phyloP scores from a whole-genome alignment of 2,888 invertebrate species.

The Sarcophaga carnaria region DNA sequence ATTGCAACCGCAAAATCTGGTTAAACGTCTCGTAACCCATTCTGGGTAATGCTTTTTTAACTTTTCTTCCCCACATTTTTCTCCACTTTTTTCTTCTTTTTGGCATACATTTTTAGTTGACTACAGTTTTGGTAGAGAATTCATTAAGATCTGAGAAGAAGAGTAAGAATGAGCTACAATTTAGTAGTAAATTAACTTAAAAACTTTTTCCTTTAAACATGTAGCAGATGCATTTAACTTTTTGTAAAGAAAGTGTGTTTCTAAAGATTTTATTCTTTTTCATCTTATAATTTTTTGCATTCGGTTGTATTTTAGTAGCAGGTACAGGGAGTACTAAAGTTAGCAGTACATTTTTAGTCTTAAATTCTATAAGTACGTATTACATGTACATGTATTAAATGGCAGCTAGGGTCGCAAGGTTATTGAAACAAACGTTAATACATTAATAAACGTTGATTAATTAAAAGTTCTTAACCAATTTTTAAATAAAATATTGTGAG shows the following conservation, averaged over 20 bases:
- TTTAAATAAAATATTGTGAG: too few relatives aligned
- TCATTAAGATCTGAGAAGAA: conserved; percentile 47
- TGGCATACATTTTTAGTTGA: conserved; percentile 26
- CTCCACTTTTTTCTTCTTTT: conserved; percentile 21
- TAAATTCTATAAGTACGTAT: too few relatives aligned
- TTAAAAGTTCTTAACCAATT: too few relatives aligned
- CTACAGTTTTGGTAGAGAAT: conserved; percentile 43
- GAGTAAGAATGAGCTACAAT: conserved; percentile 38
- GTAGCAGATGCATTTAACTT: conserved; percentile 64
- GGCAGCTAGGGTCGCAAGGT: too few relatives aligned
- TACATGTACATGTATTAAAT: too few relatives aligned
- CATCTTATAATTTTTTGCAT: conserved; percentile 6
- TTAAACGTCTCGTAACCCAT: conserved; percentile 66
- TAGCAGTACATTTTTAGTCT: too few relatives aligned
- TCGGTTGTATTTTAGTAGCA: background rate
- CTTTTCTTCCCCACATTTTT: conserved; percentile 7
- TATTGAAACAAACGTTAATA: too few relatives aligned
- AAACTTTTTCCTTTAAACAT: conserved; percentile 55
- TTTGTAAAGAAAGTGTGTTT: conserved; percentile 23
- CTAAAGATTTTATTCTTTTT: conserved; percentile 38
- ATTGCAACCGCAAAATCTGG: conserved; percentile 66
- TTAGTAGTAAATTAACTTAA: conserved; percentile 64
- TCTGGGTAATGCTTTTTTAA: conserved; percentile 39
- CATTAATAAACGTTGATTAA: too few relatives aligned
- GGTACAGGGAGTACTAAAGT: background rate